Percentiles rank a stretch among this genome's conserved stretches.
These are phyloP conservation scores for Himalopsyche kuldschensis DNA, from an alignment of 2,888 invertebrate genomes.

Conservation along the genomic window DNA sequence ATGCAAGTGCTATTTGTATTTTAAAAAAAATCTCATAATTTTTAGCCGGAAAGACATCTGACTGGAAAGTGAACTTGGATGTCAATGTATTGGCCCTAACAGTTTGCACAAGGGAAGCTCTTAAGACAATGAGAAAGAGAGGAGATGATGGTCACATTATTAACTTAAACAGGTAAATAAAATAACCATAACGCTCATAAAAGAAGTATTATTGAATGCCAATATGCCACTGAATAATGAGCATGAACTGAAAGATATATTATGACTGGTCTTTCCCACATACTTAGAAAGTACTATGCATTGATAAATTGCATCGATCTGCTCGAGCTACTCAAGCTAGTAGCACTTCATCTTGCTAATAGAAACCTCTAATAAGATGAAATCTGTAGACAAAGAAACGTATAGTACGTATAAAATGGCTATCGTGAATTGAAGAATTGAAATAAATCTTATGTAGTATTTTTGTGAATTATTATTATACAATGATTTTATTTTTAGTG, in stretches of 20 bases:
- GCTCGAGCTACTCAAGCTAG: not conserved
- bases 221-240: too few species aligned
- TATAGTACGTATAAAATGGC: not conserved
- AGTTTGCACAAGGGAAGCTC: conserved; percentile 60
- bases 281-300: too few species aligned
- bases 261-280: too few species aligned
- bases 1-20: too few species aligned
- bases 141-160: conserved; percentile 31
- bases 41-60: not conserved
- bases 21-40: not conserved
- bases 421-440: not conserved
- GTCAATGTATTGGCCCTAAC: conserved; percentile 62
- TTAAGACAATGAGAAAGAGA: conserved; percentile 48
- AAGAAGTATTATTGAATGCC: too few species aligned
- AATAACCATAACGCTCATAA: not conserved
- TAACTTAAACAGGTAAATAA: conserved; percentile 30
- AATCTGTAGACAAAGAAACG: too few species aligned
- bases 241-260: too few species aligned
- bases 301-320: not conserved
- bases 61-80: conserved; percentile 44
- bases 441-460: not conserved
- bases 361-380: too few species aligned
- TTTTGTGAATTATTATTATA: not conserved
- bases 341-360: not conserved
- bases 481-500: conserved; percentile 41